Conservation (phyloP, 2,113 vertebrate species). For the Dipodomys merriami region DNA sequence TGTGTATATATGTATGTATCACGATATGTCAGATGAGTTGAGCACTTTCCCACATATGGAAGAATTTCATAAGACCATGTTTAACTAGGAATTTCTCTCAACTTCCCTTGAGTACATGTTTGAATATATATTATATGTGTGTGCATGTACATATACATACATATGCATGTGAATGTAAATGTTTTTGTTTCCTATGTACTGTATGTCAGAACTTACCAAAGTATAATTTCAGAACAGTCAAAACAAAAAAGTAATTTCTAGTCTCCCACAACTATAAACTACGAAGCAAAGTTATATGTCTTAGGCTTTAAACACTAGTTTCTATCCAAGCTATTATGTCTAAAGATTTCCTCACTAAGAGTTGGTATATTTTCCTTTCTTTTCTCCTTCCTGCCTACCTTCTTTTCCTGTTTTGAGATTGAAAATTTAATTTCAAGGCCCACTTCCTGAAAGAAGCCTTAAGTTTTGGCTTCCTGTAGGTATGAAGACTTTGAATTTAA, state of each 20-base stretch:
- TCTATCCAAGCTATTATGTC: conserved; percentile 73
- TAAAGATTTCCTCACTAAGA: conserved; percentile 76
- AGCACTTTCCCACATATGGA: conserved; percentile 87
- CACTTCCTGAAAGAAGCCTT: conserved; percentile 78
- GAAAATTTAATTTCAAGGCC: conserved; percentile 82
- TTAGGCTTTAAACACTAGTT: conserved; percentile 54
- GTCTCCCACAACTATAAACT: conserved; percentile 78
- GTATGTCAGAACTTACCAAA: conserved; percentile 61
- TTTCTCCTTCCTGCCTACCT: background rate
- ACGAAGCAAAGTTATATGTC: conserved; percentile 81
- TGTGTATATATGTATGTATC: conserved; percentile 87
- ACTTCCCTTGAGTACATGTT: conserved; percentile 80
- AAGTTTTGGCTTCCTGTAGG: conserved; percentile 73
- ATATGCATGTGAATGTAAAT: conserved; percentile 49
- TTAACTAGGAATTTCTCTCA: conserved; percentile 84
- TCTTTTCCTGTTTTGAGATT: conserved; percentile 67
- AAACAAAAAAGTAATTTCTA: conserved; percentile 45
- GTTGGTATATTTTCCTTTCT: background rate
- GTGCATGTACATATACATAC: background rate
- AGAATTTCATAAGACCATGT: conserved; percentile 86
- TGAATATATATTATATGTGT: conserved; percentile 81
- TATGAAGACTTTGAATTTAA: conserved; percentile 75
- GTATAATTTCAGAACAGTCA: conserved; percentile 54
- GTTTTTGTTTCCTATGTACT: conserved; percentile 82
- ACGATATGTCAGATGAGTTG: conserved; percentile 83